phyloP scores from a whole-genome alignment of 2,888 invertebrate species.

The Perdita meconis region DNA sequence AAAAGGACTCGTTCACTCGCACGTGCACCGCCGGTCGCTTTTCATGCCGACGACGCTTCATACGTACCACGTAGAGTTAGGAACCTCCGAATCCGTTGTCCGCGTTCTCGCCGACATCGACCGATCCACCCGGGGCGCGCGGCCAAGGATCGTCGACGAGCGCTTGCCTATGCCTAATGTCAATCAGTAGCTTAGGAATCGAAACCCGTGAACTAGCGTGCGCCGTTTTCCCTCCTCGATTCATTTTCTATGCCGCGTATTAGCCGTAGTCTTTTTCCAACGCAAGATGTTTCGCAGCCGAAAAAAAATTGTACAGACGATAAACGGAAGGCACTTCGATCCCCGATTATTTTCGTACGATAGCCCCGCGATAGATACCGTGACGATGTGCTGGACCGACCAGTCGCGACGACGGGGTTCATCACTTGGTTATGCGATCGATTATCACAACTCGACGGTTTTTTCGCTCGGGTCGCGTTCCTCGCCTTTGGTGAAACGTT shows the following conservation, averaged over 20 bases:
- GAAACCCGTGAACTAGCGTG: slow-evolving; percentile 22
- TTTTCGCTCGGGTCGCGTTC: slow-evolving; percentile 9
- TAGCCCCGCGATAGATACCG: slow-evolving; percentile 32
- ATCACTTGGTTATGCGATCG: too few relatives aligned
- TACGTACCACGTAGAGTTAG: not conserved
- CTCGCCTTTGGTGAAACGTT: slow-evolving; percentile 12
- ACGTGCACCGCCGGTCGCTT: slow-evolving; percentile 14
- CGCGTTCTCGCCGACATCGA: not conserved
- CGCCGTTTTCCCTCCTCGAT: slow-evolving; percentile 37
- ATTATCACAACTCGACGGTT: too few relatives aligned
- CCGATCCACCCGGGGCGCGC: too few relatives aligned
- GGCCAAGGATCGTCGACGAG: slow-evolving; percentile 18
- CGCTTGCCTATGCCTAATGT: slow-evolving; percentile 47
- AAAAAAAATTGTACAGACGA: slow-evolving; percentile 46
- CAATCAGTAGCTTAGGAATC: slow-evolving; percentile 43
- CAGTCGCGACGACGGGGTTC: too few relatives aligned
- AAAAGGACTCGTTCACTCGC: not conserved
- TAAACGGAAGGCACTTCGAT: slow-evolving; percentile 27
- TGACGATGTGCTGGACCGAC: slow-evolving; percentile 30
- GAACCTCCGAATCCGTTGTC: not conserved
- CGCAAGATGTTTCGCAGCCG: slow-evolving; percentile 36
- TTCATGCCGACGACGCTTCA: not conserved
- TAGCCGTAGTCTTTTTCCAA: slow-evolving; percentile 25
- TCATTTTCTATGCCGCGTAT: slow-evolving; percentile 43
- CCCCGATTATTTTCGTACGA: slow-evolving; percentile 53